Evolutionary conservation across 2,113 vertebrate genomes (phyloP).

Genomic region (Leptocoma aspasia): DNA sequence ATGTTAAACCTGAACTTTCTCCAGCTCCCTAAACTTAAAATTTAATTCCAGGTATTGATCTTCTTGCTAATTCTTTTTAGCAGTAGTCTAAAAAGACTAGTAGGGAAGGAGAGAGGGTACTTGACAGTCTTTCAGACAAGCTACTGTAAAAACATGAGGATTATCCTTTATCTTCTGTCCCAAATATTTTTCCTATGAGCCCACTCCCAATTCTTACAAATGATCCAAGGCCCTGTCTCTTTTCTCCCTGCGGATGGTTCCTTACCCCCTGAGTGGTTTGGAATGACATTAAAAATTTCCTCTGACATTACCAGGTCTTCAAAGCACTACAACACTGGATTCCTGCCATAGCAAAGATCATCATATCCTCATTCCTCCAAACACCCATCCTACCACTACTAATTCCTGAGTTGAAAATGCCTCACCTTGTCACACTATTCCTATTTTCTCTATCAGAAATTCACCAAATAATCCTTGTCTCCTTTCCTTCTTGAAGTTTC

Average conservation of each 20-base stretch:
- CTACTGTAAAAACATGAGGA: not conserved
- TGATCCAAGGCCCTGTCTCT: not conserved
- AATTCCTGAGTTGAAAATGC: not conserved
- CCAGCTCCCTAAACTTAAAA: not conserved
- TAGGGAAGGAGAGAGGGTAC: not conserved
- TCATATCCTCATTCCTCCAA: not conserved
- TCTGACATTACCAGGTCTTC: not conserved
- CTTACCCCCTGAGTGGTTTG: not conserved
- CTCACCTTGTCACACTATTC: not conserved
- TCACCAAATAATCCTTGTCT: not conserved
- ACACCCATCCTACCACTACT: not conserved
- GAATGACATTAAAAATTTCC: not conserved
- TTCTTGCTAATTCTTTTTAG: not conserved
- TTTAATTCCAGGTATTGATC: not conserved
- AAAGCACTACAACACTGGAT: not conserved
- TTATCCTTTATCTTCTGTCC: not conserved
- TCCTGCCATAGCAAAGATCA: not conserved
- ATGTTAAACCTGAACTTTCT: not conserved
- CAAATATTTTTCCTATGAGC: not conserved
- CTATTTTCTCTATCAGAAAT: not conserved
- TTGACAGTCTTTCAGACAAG: not conserved
- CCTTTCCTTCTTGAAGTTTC: not conserved
- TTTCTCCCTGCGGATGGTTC: not conserved
- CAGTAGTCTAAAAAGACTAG: not conserved
- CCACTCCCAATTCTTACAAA: not conserved